Percentiles rank a stretch among this genome's conserved stretches.
Evolutionary conservation across 2,888 invertebrate species (phyloP).

Genomic region (Nowickia ferox): DNA sequence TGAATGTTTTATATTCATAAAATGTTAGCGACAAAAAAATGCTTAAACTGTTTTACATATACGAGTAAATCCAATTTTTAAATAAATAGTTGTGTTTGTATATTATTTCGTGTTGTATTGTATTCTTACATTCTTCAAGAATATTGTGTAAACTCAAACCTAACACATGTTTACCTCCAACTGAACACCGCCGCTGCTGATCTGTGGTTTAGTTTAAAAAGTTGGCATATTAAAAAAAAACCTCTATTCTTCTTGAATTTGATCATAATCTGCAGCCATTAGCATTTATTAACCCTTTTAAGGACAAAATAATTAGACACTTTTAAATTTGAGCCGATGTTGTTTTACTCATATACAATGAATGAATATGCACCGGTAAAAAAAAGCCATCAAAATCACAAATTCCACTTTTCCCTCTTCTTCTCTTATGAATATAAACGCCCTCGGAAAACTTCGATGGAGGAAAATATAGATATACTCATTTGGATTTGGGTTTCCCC

Average conservation of each 20-base stretch:
- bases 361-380: neutral
- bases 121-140: conserved; percentile 30
- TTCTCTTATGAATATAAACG: too few species aligned
- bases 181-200: conserved; percentile 20
- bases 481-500: too few species aligned
- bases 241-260: conserved; percentile 45
- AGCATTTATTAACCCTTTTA: conserved; percentile 45
- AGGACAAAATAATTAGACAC: conserved; percentile 12
- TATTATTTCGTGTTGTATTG: neutral
- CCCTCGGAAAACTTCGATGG: too few species aligned
- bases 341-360: neutral
- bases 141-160: conserved; percentile 17
- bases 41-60: conserved; percentile 26
- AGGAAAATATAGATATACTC: too few species aligned
- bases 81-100: conserved; percentile 5
- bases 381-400: neutral
- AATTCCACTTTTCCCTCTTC: too few species aligned
- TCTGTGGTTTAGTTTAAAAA: conserved; percentile 37
- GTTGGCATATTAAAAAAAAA: neutral
- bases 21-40: conserved; percentile 36
- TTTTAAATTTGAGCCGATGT: conserved; percentile 2
- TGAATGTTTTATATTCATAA: conserved; percentile 19
- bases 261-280: conserved; percentile 44
- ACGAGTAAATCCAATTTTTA: neutral
- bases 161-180: conserved; percentile 45